These are phyloP conservation scores for Siderastrea radians DNA, from an alignment of 92 coral and sea anemone genomes.

Conservation along the genomic window DNA sequence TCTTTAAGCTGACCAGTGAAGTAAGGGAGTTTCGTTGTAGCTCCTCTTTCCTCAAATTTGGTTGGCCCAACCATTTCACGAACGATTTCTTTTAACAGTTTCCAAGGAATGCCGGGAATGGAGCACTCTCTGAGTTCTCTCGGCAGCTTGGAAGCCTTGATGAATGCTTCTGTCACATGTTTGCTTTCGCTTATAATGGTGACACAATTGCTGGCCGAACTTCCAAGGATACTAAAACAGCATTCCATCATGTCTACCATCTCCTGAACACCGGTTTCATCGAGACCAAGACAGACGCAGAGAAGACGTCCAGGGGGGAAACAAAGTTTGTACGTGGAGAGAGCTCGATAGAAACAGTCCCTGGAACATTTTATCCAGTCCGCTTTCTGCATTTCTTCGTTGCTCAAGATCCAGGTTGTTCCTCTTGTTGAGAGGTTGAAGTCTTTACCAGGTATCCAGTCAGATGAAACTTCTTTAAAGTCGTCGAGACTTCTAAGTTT, in stretches of 20 bases:
- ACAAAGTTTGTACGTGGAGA: constrained; percentile 54
- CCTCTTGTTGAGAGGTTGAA: constrained; percentile 50
- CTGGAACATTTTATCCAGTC: constrained; percentile 71
- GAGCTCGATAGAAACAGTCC: constrained; percentile 72
- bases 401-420: constrained; percentile 73
- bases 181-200: constrained; percentile 67
- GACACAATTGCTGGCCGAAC: constrained; percentile 53
- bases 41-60: constrained; percentile 60
- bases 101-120: constrained; percentile 62
- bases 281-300: constrained; percentile 57
- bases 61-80: constrained; percentile 72
- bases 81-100: constrained; percentile 51
- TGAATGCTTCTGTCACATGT: constrained; percentile 34
- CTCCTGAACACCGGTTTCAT: constrained; percentile 53
- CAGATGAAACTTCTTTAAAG: constrained; percentile 42
- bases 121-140: constrained; percentile 56
- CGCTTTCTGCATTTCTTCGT: constrained; percentile 61
- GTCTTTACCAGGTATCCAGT: constrained; percentile 14
- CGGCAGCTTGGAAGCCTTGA: constrained; percentile 54
- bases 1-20: constrained; percentile 48
- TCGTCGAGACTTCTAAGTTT: constrained; percentile 56
- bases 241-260: constrained; percentile 73
- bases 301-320: constrained; percentile 57
- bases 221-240: constrained; percentile 75
- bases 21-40: constrained; percentile 70